Evolutionary conservation across 2,888 invertebrate genomes (phyloP), one percentile per base, ranked within the genome.

Genomic region (Penaeus monodon): DNA sequence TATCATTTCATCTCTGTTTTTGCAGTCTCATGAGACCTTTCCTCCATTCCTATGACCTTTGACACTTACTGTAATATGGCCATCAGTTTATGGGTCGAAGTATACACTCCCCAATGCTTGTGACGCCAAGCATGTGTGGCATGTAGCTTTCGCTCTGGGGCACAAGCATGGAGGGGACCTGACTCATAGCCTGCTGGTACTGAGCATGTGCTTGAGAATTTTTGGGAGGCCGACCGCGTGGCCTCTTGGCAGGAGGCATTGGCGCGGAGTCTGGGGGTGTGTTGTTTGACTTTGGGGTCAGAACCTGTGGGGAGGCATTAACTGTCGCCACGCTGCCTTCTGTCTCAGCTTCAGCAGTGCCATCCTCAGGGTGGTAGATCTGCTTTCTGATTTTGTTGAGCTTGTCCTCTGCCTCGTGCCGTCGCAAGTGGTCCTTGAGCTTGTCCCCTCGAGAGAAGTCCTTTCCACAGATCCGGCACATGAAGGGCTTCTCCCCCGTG

Each of bases 361-460:
- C 82, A 17, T 90, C 90, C 20, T 89, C 89, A 17, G 87, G 85
- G 78, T 88, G 85, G 27, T 84, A 84, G 17, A 90, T 83, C 83
- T 90, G 90, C 44, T 88, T 90, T 24, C 90, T 81, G 24, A 90
- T 90, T 81, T 90, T 87, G 49, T 74, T 88, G 7, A 90, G 81
- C 65, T 90, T 90, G 80, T 90, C 90, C 29, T 90, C 90, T 7
- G 90, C 88, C 24, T 90, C 90, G 38, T 90, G 90, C 29, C 90
- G 81, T 49, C 88, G 64, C 14, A 90, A 38, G 68, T 90, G 90
- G 63, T 90, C 90, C 68, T 90, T 90, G 22, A 90, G 84, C 73
- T 90, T 90, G 78, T 90, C 90, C 17, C 90, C 90, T 22, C 90
- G 85, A 12, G 90, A 90, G 63, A 90, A 90, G 68, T 90, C 90